Evolutionary conservation across 2,797 vertebrate genomes (phyloP), one percentile per base, ranked within the genome.

Genomic region (Rousettus madagascariensis): DNA sequence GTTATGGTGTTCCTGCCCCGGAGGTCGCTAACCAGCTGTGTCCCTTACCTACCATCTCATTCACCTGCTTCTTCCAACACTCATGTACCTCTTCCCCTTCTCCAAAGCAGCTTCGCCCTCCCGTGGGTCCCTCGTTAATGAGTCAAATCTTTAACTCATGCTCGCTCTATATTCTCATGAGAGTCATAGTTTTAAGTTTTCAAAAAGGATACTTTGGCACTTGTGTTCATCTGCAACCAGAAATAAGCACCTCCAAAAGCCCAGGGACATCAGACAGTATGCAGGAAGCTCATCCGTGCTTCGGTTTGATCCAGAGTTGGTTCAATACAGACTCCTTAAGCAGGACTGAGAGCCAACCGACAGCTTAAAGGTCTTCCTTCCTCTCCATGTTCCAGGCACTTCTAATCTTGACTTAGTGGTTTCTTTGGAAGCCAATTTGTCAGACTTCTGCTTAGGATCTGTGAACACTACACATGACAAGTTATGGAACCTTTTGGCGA

Each of bases 1-100:
- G 15, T 15, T 41, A 10, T 38, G 17, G 28, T 17, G 28, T 74
- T 65, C 30, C 59, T n/a, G 24, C 41, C 20, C 8, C 38, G 0
- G 7, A 0, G 36, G 33, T 88, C 71, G 4, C 9, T 72, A 22
- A 24, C 28, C 26, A 11, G 3, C 1, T 13, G 3, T 59, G 15
- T 24, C 22, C 17, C n/a, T 30, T 22, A 4, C 9, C 24, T 22
- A 7, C 59, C 28, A 0, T 0, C 68, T 59, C 80, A 2, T 12
- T 19, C 46, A 38, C 16, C 22, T 11, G 38, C 68, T 30, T 55
- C 15, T 57, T 36, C 41, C 19, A 19, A 4, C 0, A 1, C 41
- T 36, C 0, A 0, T 5, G 2, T 3, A 7, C 16, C 28, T n/a
- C 69, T n/a, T 33, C 49, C 28, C 43, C 0, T 10, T 57, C 63